phyloP scores from a whole-genome alignment of 2,888 invertebrate genomes.

The Lithophane leautieri region DNA sequence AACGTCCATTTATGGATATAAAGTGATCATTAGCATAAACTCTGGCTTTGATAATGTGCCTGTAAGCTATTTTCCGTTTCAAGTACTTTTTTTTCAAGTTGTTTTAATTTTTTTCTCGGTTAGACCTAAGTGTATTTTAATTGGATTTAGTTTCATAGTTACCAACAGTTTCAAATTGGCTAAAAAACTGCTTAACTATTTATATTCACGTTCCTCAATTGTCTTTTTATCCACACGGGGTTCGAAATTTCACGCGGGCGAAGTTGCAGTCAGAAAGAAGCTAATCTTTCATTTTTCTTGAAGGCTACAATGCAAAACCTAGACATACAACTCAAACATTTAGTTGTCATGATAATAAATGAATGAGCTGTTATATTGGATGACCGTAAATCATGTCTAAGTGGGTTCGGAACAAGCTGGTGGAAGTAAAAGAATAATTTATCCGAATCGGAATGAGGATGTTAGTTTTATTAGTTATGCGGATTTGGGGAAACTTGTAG shows the following conservation, averaged over 20 bases:
- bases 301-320: not conserved
- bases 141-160: conserved; percentile 13
- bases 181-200: not conserved
- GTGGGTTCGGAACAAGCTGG: conserved; percentile 52
- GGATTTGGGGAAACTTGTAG: conserved; percentile 39
- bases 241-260: not conserved
- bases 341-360: conserved; percentile 53
- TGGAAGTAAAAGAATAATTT: conserved; percentile 61
- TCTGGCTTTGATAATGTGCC: conserved; percentile 49
- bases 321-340: conserved; percentile 27
- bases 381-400: conserved; percentile 59
- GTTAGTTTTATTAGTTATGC: conserved; percentile 55
- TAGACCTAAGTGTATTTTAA: conserved; percentile 19
- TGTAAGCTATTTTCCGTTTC: conserved; percentile 30
- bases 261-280: not conserved
- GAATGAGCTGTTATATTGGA: conserved; percentile 62
- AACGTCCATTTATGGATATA: conserved; percentile 71
- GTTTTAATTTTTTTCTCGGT: conserved; percentile 23
- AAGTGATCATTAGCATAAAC: conserved; percentile 70
- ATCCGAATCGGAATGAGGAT: conserved; percentile 52
- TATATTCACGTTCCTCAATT: not conserved
- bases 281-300: not conserved
- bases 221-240: not conserved
- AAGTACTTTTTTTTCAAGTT: conserved; percentile 36
- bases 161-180: not conserved